Evolutionary conservation across 2,888 invertebrate species (phyloP), one percentile per base, ranked within the genome.

Genomic region (Cheilosia soror): DNA sequence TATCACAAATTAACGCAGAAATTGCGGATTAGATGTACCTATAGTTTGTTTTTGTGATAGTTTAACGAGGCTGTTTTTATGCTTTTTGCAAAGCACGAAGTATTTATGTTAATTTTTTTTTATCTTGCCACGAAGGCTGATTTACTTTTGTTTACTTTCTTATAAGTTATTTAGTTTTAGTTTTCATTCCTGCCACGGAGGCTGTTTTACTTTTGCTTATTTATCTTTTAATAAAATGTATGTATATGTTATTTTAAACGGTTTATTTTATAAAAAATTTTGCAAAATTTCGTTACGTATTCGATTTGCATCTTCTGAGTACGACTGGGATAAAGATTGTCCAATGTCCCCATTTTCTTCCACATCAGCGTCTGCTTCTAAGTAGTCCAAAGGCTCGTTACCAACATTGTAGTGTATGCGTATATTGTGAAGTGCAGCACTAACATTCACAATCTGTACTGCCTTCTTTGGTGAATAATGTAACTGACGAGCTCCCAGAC

Each of bases 241-340:
- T 20, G 20, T 20, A 20, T 20, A 53, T n/a, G 5, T 20, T 29
- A 53, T 11, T 29, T 29, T 29, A 5, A 29, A n/a, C 29, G 13
- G 29, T 53, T 53, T 53, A 11, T 29, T 53, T 53, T n/a, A 29
- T 29, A 13, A 29, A 25, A 53, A 53, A 29, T 29, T 29, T 11
- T 29, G 53, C n/a, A 53, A 29, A 4, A 53, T 53, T 11, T 53
- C 53, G 27, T 53, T 13, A 53, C 53, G 53, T 20, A 53, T 29
- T 29, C 29, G 29, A n/a, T 29, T 53, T 53, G 29, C n/a, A 9
- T 53, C 29, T 20, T 20, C 20, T 20, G 20, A 20, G 20, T 20
- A 20, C 20, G 20, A 20, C 20, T 20, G 20, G 20, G 20, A 20
- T 20, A 20, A 20, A 20, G 20, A 20, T 20, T 20, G 20, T 20